Evolutionary conservation across 2,888 invertebrate species (phyloP), one percentile per base, ranked within the genome.

Genomic region (Magallana nippona): DNA sequence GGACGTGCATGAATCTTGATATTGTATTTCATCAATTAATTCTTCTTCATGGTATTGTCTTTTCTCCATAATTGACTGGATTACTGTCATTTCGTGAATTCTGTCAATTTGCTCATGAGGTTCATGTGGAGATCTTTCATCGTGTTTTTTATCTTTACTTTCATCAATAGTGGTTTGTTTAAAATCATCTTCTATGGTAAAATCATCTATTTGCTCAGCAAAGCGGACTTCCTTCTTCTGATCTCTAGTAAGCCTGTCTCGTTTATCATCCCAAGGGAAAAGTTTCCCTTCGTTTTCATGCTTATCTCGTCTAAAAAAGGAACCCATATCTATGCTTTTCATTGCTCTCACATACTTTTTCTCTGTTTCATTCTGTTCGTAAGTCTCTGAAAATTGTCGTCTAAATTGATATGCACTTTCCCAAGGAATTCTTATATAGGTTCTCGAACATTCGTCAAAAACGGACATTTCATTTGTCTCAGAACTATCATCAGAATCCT

Each of bases 91-190:
- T 82, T 92, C 91, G 87, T 93, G 92, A 13, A 91, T 88, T 63
- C 91, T 89, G 63, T 89, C 85, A 57, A 93, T 93, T 58, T 89
- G 87, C 19, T 93, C 92, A 89, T 94, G 92, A 27, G 93, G 93
- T 86, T 94, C 93, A 85, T 79, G 56, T 17, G 57, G 56, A 10
- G 57, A 15, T 2, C 22, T 56, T 3, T 17, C 27, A 17, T 78
- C 15, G 8, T 44, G 5, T n/a, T 15, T 57, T 79, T 79, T n/a
- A 17, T 78, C 78, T 78, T 78, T 19, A 55, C 56, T 78, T 78
- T 55, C 27, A 79, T 56, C 55, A 22, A 56, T 79, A 57, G 44
- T n/a, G 22, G 78, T 55, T 15, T 27, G 19, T 55, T n/a, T 19
- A 5, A 55, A 19, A 55, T 55, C 56, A 55, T 15, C 44, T 19